Evolutionary conservation across 2,797 vertebrate genomes (phyloP).

Genomic region (Diceros bicornis): DNA sequence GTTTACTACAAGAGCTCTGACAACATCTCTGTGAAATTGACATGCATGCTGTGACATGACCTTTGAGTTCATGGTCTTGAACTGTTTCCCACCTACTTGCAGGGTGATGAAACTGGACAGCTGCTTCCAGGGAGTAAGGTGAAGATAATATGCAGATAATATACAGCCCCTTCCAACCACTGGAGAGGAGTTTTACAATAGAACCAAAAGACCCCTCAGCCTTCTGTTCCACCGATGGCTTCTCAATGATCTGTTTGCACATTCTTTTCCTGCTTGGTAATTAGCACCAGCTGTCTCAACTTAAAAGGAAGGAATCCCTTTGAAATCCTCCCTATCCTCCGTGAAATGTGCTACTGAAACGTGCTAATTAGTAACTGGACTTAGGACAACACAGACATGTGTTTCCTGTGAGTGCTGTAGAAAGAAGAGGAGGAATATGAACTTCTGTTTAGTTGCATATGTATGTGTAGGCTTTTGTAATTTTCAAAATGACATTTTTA

Average conservation of each 20-base stretch:
- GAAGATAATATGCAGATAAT: background rate
- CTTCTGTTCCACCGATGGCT: background rate
- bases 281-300: constrained; percentile 74
- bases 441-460: constrained; percentile 78
- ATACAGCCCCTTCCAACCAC: background rate
- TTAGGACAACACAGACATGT: constrained; percentile 82
- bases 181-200: background rate
- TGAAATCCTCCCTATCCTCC: constrained; percentile 74
- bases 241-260: constrained; percentile 79
- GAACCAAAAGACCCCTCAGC: constrained; percentile 34
- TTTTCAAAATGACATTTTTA: constrained; percentile 70
- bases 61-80: background rate
- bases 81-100: constrained; percentile 10
- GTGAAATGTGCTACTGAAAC: constrained; percentile 79
- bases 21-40: constrained; percentile 29
- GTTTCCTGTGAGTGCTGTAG: constrained; percentile 80
- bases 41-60: constrained; percentile 42
- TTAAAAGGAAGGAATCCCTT: constrained; percentile 83
- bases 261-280: constrained; percentile 80
- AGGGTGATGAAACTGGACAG: constrained; percentile 56
- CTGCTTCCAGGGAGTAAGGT: constrained; percentile 64
- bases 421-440: constrained; percentile 65
- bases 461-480: constrained; percentile 70
- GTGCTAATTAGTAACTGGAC: constrained; percentile 84
- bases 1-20: background rate